These are phyloP conservation scores for Mobula hypostoma DNA, from an alignment of 2,113 vertebrate genomes.

Conservation along the genomic window DNA sequence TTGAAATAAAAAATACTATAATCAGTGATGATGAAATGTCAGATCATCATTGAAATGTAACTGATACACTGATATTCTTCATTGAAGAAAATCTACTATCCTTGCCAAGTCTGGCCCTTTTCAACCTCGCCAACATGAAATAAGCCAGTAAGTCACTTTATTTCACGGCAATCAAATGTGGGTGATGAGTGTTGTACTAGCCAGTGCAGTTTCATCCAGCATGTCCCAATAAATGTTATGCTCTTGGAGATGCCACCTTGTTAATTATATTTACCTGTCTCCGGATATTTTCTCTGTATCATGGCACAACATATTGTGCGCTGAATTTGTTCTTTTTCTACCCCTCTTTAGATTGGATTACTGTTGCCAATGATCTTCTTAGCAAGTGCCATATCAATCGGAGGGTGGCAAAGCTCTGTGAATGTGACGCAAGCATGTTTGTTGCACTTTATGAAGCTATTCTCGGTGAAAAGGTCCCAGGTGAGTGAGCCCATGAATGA, in stretches of 20 bases:
- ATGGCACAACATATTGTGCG: background rate
- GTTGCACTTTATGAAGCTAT: constrained; percentile 77
- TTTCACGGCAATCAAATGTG: too few species aligned
- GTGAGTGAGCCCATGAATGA: constrained; percentile 53
- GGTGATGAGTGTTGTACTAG: too few species aligned
- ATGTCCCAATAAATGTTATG: background rate
- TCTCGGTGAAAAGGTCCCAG: constrained; percentile 86
- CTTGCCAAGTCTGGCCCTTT: too few species aligned
- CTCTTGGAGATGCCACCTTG: background rate
- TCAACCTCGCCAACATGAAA: too few species aligned
- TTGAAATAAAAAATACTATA: too few species aligned
- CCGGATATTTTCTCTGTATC: background rate
- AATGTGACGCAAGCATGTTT: constrained; percentile 80
- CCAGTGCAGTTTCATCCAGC: too few species aligned
- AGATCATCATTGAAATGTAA: too few species aligned
- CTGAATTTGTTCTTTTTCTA: background rate
- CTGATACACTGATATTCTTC: too few species aligned
- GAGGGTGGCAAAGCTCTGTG: constrained; percentile 63
- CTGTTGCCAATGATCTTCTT: constrained; percentile 78
- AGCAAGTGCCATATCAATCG: constrained; percentile 71
- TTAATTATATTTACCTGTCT: background rate
- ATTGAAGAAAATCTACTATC: too few species aligned
- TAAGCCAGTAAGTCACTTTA: too few species aligned
- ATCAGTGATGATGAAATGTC: too few species aligned
- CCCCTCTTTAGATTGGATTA: constrained; percentile 71